Evolutionary conservation across 2,113 vertebrate genomes (phyloP).

Genomic region (Archilochus colubris): DNA sequence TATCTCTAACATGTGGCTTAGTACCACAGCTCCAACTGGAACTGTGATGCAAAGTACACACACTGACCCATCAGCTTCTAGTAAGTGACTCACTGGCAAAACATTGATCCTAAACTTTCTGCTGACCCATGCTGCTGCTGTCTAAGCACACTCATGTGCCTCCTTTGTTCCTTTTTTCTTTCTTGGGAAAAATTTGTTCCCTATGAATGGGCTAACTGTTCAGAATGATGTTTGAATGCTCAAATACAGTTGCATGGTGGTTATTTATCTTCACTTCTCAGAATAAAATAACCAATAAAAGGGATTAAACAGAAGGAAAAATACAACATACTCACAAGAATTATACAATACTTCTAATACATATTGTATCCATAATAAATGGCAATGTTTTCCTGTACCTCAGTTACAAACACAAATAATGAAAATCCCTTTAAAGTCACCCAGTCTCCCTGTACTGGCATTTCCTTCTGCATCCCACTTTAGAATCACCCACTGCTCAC

Average conservation of each 20-base stretch:
- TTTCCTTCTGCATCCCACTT: neutral
- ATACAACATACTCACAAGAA: neutral
- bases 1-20: neutral
- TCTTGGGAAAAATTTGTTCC: neutral
- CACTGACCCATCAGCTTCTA: neutral
- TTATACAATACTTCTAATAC: neutral
- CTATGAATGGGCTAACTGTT: neutral
- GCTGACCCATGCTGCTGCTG: neutral
- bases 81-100: neutral
- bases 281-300: neutral
- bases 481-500: neutral
- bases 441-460: neutral
- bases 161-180: neutral
- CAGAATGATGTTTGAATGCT: neutral
- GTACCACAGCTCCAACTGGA: neutral
- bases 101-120: neutral
- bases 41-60: neutral
- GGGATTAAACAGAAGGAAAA: neutral
- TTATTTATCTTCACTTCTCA: neutral
- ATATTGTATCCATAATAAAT: neutral
- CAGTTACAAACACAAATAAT: neutral
- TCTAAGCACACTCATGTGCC: neutral
- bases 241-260: rapidly evolving
- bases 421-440: neutral
- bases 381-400: neutral